These are phyloP conservation scores for Hirtodrosophila alboralis DNA, from an alignment of 2,888 invertebrate species.

Conservation along the genomic window DNA sequence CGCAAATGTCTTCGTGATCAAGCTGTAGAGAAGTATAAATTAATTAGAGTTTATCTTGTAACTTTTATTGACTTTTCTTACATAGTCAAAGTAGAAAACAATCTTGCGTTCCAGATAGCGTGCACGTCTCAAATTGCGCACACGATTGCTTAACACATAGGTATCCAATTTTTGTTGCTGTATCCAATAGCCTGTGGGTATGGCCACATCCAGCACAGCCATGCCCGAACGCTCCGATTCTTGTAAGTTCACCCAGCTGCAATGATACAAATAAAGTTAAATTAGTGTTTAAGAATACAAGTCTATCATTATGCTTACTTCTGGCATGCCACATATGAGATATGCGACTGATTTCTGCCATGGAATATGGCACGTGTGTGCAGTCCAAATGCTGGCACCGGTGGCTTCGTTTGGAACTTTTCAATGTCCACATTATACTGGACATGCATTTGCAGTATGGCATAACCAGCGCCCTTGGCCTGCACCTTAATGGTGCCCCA, in stretches of 20 bases:
- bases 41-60: no score
- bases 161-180: constrained; percentile 95
- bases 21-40: no score
- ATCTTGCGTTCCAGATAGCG: constrained; percentile 92
- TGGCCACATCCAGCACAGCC: constrained; percentile 93
- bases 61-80: constrained; percentile 85
- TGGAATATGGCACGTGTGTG: constrained; percentile 90
- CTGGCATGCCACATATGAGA: constrained; percentile 93
- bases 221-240: constrained; percentile 94
- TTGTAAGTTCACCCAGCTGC: constrained; percentile 90
- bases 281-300: no score
- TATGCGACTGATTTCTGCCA: constrained; percentile 97
- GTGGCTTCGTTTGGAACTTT: constrained; percentile 93
- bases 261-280: background rate
- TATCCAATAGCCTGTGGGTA: constrained; percentile 96
- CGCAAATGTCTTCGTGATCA: constrained; percentile 92
- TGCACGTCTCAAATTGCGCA: constrained; percentile 93
- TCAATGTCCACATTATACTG: constrained; percentile 95
- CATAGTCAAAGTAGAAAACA: constrained; percentile 96
- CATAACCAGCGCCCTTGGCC: constrained; percentile 96
- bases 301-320: constrained; percentile 86
- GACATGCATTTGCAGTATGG: constrained; percentile 96
- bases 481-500: constrained; percentile 97
- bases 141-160: constrained; percentile 91
- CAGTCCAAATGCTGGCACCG: constrained; percentile 91